Conservation (phyloP, 1,140 invertebrate genomes). For the Drosophila asahinai region DNA sequence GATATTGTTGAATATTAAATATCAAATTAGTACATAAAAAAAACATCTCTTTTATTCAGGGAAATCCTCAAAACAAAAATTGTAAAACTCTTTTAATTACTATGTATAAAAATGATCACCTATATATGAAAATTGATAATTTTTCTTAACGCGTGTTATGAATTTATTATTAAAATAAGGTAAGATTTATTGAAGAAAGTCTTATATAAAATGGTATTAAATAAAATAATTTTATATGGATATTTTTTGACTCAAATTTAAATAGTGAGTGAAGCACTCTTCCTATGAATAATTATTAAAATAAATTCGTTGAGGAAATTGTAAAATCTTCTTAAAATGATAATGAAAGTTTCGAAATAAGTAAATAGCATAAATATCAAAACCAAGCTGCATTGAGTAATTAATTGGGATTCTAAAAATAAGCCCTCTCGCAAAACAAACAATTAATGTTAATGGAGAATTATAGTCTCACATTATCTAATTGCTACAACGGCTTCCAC, state of each 20-base stretch:
- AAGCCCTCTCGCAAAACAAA: background rate
- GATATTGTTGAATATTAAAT: constrained; percentile 18
- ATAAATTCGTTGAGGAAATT: background rate
- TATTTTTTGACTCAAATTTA: too few relatives aligned
- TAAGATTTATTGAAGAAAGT: too few relatives aligned
- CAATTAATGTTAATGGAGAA: background rate
- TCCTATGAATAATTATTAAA: background rate
- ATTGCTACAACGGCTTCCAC: background rate
- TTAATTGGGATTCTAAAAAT: background rate
- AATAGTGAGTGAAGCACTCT: too few relatives aligned
- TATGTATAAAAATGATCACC: too few relatives aligned
- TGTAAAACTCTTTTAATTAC: background rate
- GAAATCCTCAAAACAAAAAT: background rate
- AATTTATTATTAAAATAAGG: too few relatives aligned
- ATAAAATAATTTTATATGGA: too few relatives aligned
- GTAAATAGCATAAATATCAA: background rate
- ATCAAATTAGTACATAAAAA: background rate
- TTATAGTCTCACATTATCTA: constrained; percentile 7
- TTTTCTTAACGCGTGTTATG: too few relatives aligned
- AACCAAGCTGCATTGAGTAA: background rate
- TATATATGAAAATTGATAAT: too few relatives aligned
- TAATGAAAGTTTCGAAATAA: too few relatives aligned
- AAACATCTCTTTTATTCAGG: background rate
- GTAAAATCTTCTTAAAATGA: background rate
- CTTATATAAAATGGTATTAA: too few relatives aligned